These are phyloP conservation scores for Corythoichthys intestinalis DNA, from an alignment of 2,113 vertebrate genomes.

Conservation along the genomic window DNA sequence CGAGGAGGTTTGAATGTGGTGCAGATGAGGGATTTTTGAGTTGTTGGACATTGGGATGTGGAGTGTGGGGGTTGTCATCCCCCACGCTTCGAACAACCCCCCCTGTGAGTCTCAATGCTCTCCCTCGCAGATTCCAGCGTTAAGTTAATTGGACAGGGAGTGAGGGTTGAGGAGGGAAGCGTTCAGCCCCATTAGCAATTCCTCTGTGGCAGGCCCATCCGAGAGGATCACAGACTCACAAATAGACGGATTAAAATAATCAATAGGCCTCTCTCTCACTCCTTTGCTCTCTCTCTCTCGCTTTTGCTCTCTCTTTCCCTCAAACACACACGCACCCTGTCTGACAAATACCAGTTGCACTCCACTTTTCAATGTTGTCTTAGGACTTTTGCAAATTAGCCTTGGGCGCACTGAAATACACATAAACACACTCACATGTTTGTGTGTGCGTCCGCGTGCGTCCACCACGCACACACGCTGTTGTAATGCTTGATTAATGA, in stretches of 20 bases:
- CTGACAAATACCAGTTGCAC: constrained; percentile 49
- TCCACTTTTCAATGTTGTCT: constrained; percentile 46
- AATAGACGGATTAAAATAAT: constrained; percentile 77
- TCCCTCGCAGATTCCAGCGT: constrained; percentile 47
- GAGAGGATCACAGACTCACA: constrained; percentile 74
- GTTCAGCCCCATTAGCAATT: constrained; percentile 71
- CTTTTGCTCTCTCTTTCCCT: constrained; percentile 8
- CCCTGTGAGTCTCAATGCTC: constrained; percentile 29
- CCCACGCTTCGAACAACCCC: not conserved
- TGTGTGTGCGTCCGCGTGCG: too few relatives aligned
- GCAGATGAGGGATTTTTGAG: constrained; percentile 31
- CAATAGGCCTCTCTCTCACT: constrained; percentile 67
- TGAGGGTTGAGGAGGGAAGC: constrained; percentile 63
- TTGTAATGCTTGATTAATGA: constrained; percentile 42
- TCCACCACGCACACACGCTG: constrained; percentile 2
- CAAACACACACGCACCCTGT: constrained; percentile 40
- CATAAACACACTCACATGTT: constrained; percentile 6
- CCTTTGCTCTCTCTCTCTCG: constrained; percentile 23
- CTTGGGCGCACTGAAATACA: constrained; percentile 27
- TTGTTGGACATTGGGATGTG: constrained; percentile 16
- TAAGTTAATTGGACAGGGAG: constrained; percentile 71
- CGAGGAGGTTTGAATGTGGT: constrained; percentile 26
- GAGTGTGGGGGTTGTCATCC: constrained; percentile 22
- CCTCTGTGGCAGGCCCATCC: constrained; percentile 59
- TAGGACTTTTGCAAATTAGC: constrained; percentile 52